Percentiles rank a stretch among this genome's conserved stretches.
These are phyloP conservation scores for Sander lucioperca DNA, from an alignment of 2,113 vertebrate genomes.

Conservation along the genomic window DNA sequence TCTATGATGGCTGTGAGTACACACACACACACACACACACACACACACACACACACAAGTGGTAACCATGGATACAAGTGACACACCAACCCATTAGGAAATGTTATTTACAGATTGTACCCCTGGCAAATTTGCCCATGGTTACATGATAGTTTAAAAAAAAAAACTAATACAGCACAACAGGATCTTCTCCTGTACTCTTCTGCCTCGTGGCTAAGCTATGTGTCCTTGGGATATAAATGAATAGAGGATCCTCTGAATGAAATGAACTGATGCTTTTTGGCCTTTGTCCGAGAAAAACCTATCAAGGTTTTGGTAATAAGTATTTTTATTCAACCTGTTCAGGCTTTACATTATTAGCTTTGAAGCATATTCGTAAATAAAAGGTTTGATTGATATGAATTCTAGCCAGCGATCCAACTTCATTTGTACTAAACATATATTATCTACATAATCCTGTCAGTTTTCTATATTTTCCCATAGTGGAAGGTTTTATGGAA, in stretches of 20 bases:
- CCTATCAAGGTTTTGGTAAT: conserved; percentile 12
- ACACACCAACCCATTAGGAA: conserved; percentile 62
- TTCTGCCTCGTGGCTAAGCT: conserved; percentile 1
- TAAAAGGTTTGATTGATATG: not conserved
- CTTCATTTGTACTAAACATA: not conserved
- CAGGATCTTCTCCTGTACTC: conserved; percentile 1
- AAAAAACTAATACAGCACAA: conserved; percentile 35
- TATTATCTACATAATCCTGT: not conserved
- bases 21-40: conserved; percentile 8
- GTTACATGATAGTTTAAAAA: conserved; percentile 39
- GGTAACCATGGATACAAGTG: conserved; percentile 71
- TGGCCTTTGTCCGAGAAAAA: conserved; percentile 17
- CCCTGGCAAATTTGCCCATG: conserved; percentile 50
- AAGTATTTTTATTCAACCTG: not conserved
- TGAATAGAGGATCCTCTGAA: not conserved
- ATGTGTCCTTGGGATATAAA: conserved; percentile 41
- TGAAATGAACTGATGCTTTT: conserved; percentile 10
- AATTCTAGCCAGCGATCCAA: not conserved
- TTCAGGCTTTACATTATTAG: not conserved
- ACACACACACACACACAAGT: conserved; percentile 9
- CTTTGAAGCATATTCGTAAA: not conserved
- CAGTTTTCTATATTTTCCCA: not conserved
- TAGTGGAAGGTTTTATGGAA: not conserved
- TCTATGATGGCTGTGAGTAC: conserved; percentile 98
- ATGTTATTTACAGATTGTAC: conserved; percentile 58